phyloP scores from a whole-genome alignment of 2,113 vertebrate species.

The Capra hircus region DNA sequence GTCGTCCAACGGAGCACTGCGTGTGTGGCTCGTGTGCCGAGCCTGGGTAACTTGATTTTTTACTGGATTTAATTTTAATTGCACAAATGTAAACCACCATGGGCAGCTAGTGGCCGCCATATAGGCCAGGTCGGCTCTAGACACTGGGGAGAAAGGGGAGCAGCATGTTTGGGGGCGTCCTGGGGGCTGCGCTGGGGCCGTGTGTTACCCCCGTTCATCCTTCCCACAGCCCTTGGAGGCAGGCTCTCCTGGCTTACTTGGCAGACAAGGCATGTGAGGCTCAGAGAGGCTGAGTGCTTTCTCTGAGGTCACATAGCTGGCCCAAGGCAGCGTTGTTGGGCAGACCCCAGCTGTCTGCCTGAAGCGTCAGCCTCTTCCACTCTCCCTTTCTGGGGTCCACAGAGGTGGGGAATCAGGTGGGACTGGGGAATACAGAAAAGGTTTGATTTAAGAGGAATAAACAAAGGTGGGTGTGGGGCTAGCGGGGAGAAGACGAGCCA shows the following conservation, averaged over 20 bases:
- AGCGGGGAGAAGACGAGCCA: fast-evolving
- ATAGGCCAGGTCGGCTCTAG: neutral
- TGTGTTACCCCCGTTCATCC: fast-evolving
- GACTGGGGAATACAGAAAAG: fast-evolving
- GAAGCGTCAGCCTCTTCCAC: neutral
- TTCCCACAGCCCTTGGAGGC: neutral
- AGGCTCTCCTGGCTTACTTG: neutral
- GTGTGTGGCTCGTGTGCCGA: fast-evolving
- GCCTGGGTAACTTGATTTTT: neutral
- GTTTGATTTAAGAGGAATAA: neutral
- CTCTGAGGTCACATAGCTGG: neutral
- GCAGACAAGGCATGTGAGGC: fast-evolving
- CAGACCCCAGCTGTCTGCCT: neutral
- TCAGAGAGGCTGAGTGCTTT: neutral
- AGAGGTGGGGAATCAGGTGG: neutral
- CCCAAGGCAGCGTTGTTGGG: neutral
- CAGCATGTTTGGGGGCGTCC: fast-evolving
- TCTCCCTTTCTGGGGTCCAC: neutral
- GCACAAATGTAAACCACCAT: neutral
- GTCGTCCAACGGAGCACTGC: fast-evolving
- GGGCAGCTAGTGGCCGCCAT: fast-evolving
- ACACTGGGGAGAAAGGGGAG: neutral
- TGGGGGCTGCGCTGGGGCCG: fast-evolving
- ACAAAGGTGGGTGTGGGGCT: fast-evolving
- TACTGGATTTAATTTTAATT: neutral